A percentile compares a stretch with the other conserved stretches of the same genome.
phyloP scores from a whole-genome alignment of 2,888 invertebrate genomes.

The Nephrotoma flavescens region DNA sequence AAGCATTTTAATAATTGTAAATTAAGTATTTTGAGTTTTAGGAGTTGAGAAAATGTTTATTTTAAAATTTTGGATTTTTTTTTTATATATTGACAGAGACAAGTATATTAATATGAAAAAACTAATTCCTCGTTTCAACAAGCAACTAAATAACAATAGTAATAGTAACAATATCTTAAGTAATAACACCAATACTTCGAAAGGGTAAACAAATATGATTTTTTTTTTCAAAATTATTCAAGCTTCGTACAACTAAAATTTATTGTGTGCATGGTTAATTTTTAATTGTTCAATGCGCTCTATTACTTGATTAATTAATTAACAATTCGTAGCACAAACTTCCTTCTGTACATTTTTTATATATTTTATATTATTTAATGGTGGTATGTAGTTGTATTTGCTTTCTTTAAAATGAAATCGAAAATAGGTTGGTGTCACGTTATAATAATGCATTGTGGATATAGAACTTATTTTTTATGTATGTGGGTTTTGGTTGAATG shows the following conservation, averaged over 20 bases:
- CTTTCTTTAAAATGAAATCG: not conserved
- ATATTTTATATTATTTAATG: not conserved
- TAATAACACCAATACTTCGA: not conserved
- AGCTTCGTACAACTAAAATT: not conserved
- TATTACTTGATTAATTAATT: not conserved
- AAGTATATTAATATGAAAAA: constrained; percentile 3
- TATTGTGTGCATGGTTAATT: not conserved
- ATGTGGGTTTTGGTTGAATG: not conserved
- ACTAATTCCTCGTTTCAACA: constrained; percentile 3
- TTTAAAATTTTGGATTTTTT: not conserved
- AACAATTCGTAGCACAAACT: not conserved
- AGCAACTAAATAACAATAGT: not conserved
- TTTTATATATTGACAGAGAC: not conserved
- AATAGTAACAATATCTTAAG: not conserved
- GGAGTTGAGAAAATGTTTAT: not conserved
- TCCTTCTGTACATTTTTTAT: not conserved
- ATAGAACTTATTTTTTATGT: not conserved
- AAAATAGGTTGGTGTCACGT: not conserved
- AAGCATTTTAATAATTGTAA: not conserved
- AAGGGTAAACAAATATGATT: not conserved
- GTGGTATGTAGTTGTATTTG: not conserved
- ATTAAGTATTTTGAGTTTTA: not conserved
- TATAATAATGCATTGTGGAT: not conserved
- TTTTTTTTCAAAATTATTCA: not conserved
- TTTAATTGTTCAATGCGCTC: not conserved